Evolutionary conservation across 2,113 vertebrate genomes (phyloP).

Genomic region (Neolamprologus hecqui): DNA sequence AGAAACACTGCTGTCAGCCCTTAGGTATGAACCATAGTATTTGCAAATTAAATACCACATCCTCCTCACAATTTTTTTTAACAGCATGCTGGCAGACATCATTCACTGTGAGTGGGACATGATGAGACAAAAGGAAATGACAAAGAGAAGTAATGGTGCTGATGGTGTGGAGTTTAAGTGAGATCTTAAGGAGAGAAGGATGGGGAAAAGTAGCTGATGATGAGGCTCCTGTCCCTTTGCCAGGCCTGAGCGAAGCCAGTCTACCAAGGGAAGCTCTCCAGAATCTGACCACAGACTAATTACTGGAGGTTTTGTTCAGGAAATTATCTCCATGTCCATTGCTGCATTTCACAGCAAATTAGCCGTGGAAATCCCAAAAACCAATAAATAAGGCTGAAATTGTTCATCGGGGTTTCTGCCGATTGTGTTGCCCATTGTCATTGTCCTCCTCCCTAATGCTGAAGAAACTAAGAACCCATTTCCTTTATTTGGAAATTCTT

Average conservation of each 20-base stretch:
- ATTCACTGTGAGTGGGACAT: neutral
- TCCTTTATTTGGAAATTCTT: slow-evolving; percentile 52
- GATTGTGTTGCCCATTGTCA: slow-evolving; percentile 46
- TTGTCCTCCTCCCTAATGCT: slow-evolving; percentile 48
- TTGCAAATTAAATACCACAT: slow-evolving; percentile 15
- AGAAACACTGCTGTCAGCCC: neutral
- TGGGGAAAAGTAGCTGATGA: slow-evolving; percentile 23
- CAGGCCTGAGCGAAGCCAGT: slow-evolving; percentile 19
- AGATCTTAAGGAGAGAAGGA: slow-evolving; percentile 11
- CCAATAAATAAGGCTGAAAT: slow-evolving; percentile 65
- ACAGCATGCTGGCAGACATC: slow-evolving; percentile 15
- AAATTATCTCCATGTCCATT: slow-evolving; percentile 70
- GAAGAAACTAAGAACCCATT: slow-evolving; percentile 50
- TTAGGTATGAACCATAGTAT: neutral
- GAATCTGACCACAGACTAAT: slow-evolving; percentile 66
- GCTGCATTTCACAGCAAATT: slow-evolving; percentile 73
- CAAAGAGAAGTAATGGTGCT: neutral
- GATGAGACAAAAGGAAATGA: slow-evolving; percentile 10
- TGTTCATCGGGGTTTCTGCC: slow-evolving; percentile 44
- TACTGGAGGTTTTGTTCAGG: slow-evolving; percentile 67
- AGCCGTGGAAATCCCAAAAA: slow-evolving; percentile 67
- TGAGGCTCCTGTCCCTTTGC: slow-evolving; percentile 17
- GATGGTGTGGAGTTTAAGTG: neutral
- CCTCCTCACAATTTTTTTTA: neutral
- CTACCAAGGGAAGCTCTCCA: slow-evolving; percentile 47